Evolutionary conservation across 1,140 invertebrate genomes (phyloP).

Genomic region (Chlorops oryzae): DNA sequence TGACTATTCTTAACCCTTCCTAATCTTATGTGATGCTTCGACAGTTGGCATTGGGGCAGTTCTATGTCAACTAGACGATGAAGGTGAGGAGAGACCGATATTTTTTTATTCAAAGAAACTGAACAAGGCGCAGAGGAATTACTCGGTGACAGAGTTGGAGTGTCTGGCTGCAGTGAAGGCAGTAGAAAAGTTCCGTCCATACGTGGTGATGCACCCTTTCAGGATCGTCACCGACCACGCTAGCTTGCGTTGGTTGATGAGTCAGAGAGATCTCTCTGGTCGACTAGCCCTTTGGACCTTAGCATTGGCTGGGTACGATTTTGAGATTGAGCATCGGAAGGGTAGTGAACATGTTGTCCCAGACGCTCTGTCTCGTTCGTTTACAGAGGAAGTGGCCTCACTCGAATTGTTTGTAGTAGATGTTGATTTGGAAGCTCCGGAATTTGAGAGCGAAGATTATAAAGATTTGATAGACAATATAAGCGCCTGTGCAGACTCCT

Average conservation of each 20-base stretch:
- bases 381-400: background rate
- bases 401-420: background rate
- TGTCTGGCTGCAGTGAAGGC: too few species aligned
- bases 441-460: constrained; percentile 1
- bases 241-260: constrained; percentile 19
- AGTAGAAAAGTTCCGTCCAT: too few species aligned
- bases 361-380: background rate
- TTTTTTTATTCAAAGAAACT: too few species aligned
- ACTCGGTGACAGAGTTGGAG: too few species aligned
- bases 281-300: constrained; percentile 30
- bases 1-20: too few species aligned
- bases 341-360: constrained; percentile 25
- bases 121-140: too few species aligned
- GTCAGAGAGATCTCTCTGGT: constrained; percentile 21
- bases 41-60: too few species aligned
- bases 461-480: background rate
- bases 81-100: too few species aligned
- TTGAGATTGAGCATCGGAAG: constrained; percentile 30
- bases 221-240: constrained; percentile 35
- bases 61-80: too few species aligned
- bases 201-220: constrained; percentile 40
- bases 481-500: too few species aligned
- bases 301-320: constrained; percentile 21
- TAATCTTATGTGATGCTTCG: too few species aligned
- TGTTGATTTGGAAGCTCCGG: background rate